Conservation (phyloP, 2,888 invertebrate species). For the Chrysolina haemoptera region DNA sequence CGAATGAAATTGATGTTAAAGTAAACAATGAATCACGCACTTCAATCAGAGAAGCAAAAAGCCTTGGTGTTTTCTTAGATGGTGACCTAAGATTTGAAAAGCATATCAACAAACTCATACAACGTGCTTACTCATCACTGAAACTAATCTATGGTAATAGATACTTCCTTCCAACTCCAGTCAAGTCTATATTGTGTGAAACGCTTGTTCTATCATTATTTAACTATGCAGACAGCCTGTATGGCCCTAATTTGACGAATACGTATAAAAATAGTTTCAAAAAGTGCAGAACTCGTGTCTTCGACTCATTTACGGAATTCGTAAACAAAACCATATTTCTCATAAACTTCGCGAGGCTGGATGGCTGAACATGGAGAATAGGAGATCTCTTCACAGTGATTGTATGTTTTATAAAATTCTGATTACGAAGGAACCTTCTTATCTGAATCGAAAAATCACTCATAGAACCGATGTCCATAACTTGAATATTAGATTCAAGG, state of each 20-base stretch:
- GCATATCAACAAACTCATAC: conserved; percentile 12
- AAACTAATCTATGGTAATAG: conserved; percentile 11
- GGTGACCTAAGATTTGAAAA: conserved; percentile 12
- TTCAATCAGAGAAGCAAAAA: conserved; percentile 12
- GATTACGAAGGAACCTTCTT: no score
- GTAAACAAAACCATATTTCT: neutral
- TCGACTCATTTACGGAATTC: conserved; percentile 3
- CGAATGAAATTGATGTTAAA: neutral
- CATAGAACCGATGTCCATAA: no score
- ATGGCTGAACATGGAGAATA: no score
- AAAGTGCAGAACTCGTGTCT: conserved; percentile 12
- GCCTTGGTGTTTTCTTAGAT: conserved; percentile 5
- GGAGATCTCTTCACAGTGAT: no score
- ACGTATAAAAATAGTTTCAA: conserved; percentile 18
- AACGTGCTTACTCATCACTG: conserved; percentile 2
- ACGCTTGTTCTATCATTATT: neutral
- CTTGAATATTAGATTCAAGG: no score
- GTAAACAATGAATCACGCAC: neutral
- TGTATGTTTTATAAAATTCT: no score
- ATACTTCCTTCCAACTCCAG: neutral
- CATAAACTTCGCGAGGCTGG: neutral
- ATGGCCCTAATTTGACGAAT: conserved; percentile 17
- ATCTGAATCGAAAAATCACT: no score
- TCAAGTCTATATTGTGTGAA: conserved; percentile 12
- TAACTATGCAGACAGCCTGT: conserved; percentile 8